Conservation (phyloP, 1,140 invertebrate genomes). For the Marisa cornuarietis region DNA sequence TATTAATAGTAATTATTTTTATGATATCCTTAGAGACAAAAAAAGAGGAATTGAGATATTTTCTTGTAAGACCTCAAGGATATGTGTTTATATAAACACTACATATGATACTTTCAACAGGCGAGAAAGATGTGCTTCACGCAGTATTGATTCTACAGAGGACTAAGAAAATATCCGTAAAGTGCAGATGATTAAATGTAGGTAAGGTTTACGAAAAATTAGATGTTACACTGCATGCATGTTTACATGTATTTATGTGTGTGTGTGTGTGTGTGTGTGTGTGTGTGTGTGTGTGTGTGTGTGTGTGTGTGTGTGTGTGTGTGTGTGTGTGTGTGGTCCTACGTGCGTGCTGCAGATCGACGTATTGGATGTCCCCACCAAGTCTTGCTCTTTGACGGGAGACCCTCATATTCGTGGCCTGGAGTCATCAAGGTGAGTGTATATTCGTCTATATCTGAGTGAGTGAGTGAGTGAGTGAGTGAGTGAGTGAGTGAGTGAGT, state of each 20-base stretch:
- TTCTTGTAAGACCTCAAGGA: too few species aligned
- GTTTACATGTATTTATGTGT: background rate
- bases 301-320: background rate
- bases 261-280: background rate
- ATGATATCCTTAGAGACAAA: too few species aligned
- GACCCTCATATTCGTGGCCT: conserved; percentile 4
- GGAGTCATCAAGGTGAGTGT: background rate
- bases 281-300: background rate
- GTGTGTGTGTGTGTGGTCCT: background rate
- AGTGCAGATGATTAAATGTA: background rate
- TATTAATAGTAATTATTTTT: too few species aligned
- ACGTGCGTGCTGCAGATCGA: conserved; percentile 3
- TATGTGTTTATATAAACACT: too few species aligned
- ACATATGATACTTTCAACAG: too few species aligned
- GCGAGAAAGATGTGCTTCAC: too few species aligned
- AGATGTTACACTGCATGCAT: background rate
- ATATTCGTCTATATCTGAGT: too few species aligned
- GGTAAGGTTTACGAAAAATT: background rate
- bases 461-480: too few species aligned
- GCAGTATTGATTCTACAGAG: too few species aligned
- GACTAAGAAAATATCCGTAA: background rate
- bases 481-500: too few species aligned
- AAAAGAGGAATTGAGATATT: too few species aligned
- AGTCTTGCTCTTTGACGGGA: conserved; percentile 1
- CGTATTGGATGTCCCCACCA: background rate